Conservation (phyloP, 2,113 vertebrate species). For the Coryphaenoides rupestris region DNA sequence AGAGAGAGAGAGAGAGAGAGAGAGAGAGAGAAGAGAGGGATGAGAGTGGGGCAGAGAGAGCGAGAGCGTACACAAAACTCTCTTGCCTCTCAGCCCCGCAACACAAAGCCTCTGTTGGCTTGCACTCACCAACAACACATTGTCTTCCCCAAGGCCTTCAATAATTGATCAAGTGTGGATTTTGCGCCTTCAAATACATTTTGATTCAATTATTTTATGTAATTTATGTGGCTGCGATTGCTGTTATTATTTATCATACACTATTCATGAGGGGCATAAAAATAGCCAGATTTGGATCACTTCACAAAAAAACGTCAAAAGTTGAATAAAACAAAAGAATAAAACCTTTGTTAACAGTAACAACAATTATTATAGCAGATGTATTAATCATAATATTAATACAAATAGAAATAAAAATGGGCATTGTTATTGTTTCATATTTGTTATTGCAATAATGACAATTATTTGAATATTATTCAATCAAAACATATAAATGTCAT, state of each 20-base stretch:
- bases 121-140: constrained; percentile 28
- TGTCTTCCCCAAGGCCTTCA: constrained; percentile 61
- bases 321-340: neutral
- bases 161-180: constrained; percentile 67
- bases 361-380: no score
- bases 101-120: constrained; percentile 35
- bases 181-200: constrained; percentile 58
- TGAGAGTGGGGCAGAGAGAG: no score
- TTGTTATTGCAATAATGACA: neutral
- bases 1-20: constrained; percentile 8
- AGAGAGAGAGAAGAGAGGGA: no score
- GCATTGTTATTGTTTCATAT: neutral
- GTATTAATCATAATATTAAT: neutral
- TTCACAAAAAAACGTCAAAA: constrained; percentile 18
- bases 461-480: neutral
- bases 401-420: neutral
- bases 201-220: constrained; percentile 31
- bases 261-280: constrained; percentile 43
- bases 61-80: constrained; percentile 10
- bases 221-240: neutral
- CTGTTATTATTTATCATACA: constrained; percentile 29
- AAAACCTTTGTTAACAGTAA: neutral
- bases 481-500: neutral
- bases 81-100: neutral
- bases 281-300: neutral